Percentiles rank a stretch among this genome's conserved stretches.
These are phyloP conservation scores for Petrocephalus schoutedeni DNA, from an alignment of 2,797 vertebrate species.

Conservation along the genomic window DNA sequence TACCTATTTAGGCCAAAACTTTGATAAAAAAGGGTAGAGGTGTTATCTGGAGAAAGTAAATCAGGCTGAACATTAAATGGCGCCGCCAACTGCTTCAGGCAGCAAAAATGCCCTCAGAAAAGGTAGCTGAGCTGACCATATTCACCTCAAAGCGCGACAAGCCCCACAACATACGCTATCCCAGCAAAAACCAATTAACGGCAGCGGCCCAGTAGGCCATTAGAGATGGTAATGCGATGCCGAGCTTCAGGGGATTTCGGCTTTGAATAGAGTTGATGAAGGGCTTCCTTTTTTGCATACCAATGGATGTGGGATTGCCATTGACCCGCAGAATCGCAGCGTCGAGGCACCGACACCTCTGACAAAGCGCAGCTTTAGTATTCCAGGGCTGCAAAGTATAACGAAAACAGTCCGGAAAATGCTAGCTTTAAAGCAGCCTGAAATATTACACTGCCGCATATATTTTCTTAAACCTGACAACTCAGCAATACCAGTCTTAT, in stretches of 20 bases:
- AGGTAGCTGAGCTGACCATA: neutral
- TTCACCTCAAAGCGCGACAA: neutral
- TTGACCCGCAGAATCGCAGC: neutral
- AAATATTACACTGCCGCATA: neutral
- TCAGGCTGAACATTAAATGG: neutral
- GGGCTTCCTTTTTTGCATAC: conserved; percentile 12
- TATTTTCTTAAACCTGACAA: neutral
- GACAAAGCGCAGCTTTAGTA: neutral
- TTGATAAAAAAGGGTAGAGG: neutral
- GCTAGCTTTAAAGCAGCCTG: neutral
- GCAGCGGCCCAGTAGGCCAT: neutral
- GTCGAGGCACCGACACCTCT: neutral
- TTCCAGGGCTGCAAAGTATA: neutral
- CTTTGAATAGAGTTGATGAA: conserved; percentile 19
- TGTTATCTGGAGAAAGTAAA: neutral
- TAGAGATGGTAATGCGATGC: neutral
- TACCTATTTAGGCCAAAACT: neutral
- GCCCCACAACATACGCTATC: neutral
- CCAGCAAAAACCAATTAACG: conserved; percentile 15
- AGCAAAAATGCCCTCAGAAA: neutral
- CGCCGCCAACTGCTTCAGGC: neutral
- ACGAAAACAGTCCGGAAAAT: neutral
- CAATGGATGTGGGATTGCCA: conserved; percentile 16
- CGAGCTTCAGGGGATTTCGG: neutral
- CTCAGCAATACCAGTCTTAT: conserved; percentile 2